phyloP scores from a whole-genome alignment of 92 coral and sea anemone genomes.

The Porites lobata region DNA sequence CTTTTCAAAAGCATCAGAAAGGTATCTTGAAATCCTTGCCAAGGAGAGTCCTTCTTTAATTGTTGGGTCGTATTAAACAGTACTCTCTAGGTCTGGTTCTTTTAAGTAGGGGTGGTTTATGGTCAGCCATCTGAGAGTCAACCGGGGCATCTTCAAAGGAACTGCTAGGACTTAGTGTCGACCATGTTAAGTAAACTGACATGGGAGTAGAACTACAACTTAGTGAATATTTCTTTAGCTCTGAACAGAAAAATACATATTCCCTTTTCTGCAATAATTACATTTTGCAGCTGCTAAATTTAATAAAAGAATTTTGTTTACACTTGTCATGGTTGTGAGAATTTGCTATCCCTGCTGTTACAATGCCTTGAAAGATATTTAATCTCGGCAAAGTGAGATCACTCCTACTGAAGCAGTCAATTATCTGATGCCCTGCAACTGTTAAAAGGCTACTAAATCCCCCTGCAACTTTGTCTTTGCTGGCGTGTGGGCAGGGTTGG shows the following conservation, averaged over 20 bases:
- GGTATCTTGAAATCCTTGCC: conserved; percentile 26
- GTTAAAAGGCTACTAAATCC: too few relatives aligned
- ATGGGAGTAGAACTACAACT: neutral
- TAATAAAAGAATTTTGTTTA: neutral
- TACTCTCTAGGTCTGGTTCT: conserved; percentile 14
- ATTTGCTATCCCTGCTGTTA: conserved; percentile 3
- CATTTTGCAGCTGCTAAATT: neutral
- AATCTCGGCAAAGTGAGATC: too few relatives aligned
- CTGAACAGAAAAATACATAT: neutral
- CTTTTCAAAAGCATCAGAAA: conserved; percentile 1
- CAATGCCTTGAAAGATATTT: neutral
- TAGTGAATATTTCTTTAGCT: neutral
- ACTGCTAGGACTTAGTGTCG: conserved; percentile 2
- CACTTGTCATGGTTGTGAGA: neutral
- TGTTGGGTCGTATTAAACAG: neutral
- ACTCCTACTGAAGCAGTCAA: neutral
- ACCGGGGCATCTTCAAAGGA: neutral
- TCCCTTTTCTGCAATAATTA: neutral
- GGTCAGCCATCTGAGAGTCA: neutral
- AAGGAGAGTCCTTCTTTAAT: neutral
- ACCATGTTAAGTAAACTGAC: neutral
- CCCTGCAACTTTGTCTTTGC: too few relatives aligned
- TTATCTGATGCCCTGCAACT: too few relatives aligned
- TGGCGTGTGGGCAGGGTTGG: too few relatives aligned
- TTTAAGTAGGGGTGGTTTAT: conserved; percentile 2